Base-by-base conservation (phyloP, 2,113 vertebrate genomes). In the Triplophysa rosa region DNA sequence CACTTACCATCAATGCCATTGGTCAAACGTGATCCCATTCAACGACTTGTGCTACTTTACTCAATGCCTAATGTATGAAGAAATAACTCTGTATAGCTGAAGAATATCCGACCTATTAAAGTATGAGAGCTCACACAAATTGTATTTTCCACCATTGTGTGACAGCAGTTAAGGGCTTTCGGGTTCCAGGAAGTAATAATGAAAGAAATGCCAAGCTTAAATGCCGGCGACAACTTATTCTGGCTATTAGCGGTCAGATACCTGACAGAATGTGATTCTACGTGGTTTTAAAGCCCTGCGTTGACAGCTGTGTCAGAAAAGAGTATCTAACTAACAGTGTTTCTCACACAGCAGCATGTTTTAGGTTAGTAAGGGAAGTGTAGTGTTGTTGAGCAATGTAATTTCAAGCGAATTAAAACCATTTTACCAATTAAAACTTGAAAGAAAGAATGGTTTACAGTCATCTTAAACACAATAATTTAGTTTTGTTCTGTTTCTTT, bases 181-280 rank as follows among this genome's bases (percentile, higher is more conserved):
- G 62, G 59, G 62, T 7, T 0, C 59, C 54, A 17, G n/a, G 12
- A 61, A 24, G 70, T 74, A 63, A 26, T 23, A 73, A 73, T 59
- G 56, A 40, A 73, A 73, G 56, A 40, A 73, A 73, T 59, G 14
- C 54, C 56, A 42, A 45, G 56, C 56, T 74, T 63, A 74, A 74
- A n/a, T 21, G 23, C 58, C 69, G n/a, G 69, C 63, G 71, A 74
- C 71, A 74, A 63, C 40, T 74, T 47, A 62, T 74, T 47, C 40
- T 47, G 21, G 8, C 58, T n/a, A 62, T 74, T 63, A 47, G 33
- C 16, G 9, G 21, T 62, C 71, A 47, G 21, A 14, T 45, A 45
- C 23, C 58, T 19, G 37, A 74, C 37, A 62, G 23, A 45, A 47
- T 74, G 8, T 74, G 71, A 62, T 26, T 8, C 23, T 26, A 47